These are phyloP conservation scores for Chromoteleia sp. DNA, from an alignment of 2,888 invertebrate species.

Conservation along the genomic window DNA sequence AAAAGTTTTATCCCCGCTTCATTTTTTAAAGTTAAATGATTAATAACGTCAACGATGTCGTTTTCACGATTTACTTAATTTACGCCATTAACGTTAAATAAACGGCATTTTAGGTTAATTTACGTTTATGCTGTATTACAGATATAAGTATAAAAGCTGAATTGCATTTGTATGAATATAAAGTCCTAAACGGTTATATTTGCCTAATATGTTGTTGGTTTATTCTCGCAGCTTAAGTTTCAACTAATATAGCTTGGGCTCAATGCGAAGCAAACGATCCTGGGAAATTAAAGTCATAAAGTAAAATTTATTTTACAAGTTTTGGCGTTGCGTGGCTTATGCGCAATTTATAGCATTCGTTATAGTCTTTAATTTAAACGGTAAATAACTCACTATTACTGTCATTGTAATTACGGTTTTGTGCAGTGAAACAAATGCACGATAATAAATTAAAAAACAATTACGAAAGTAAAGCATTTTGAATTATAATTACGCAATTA, in stretches of 20 bases:
- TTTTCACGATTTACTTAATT: no score
- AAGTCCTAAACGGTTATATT: conserved; percentile 55
- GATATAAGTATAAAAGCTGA: conserved; percentile 21
- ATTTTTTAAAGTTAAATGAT: no score
- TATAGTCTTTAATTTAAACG: conserved; percentile 57
- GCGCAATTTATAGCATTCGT: conserved; percentile 60
- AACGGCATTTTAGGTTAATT: background rate
- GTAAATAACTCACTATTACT: conserved; percentile 49
- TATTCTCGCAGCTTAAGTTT: conserved; percentile 63
- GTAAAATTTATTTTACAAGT: conserved; percentile 68
- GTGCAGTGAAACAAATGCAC: no score
- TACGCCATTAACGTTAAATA: no score
- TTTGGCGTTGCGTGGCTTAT: conserved; percentile 62
- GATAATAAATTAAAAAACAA: no score
- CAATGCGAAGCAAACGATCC: conserved; percentile 58
- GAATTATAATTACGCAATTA: no score
- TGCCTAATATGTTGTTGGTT: conserved; percentile 63
- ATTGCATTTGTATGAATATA: conserved; percentile 33
- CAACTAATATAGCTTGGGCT: conserved; percentile 61
- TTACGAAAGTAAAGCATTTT: no score
- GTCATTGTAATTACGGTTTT: conserved; percentile 54
- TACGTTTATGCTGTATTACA: background rate
- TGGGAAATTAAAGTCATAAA: conserved; percentile 70
- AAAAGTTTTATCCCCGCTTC: no score
- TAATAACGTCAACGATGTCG: no score